These are phyloP conservation scores for Sarotherodon lohbergeri DNA, from an alignment of 2,113 vertebrate species.

Conservation along the genomic window DNA sequence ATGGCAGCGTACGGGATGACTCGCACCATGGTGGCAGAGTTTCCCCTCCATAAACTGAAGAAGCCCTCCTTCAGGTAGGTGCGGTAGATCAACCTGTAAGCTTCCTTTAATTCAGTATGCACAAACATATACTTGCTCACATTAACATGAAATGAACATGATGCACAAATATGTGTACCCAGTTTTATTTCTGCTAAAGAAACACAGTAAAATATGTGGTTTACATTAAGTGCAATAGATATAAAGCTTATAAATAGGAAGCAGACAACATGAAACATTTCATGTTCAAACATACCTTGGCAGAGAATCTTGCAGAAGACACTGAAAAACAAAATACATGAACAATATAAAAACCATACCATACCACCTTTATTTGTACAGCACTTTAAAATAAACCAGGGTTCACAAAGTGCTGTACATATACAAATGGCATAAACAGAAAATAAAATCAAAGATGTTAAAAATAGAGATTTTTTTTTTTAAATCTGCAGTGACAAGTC, in stretches of 20 bases:
- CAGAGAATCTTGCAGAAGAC: constrained; percentile 94
- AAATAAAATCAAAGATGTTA: background rate
- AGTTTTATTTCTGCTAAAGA: background rate
- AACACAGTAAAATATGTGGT: background rate
- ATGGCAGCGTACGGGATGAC: constrained; percentile 95
- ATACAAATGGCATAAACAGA: background rate
- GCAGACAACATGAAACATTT: background rate
- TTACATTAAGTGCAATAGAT: background rate
- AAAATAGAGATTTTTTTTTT: background rate
- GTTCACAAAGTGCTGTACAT: background rate
- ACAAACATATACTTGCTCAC: background rate
- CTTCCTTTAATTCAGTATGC: constrained; percentile 76
- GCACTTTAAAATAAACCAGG: background rate
- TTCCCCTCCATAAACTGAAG: constrained; percentile 93
- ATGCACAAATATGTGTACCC: background rate
- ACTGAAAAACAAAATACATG: constrained; percentile 72
- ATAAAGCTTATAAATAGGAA: background rate
- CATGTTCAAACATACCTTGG: constrained; percentile 78
- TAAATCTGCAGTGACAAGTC: background rate
- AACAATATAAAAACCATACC: background rate
- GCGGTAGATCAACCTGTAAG: constrained; percentile 88
- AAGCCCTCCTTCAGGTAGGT: constrained; percentile 92
- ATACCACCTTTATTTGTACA: background rate
- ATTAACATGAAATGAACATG: background rate
- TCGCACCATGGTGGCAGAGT: constrained; percentile 97